Evolutionary conservation across 2,888 invertebrate genomes (phyloP), one percentile per base, ranked within the genome.

Genomic region (Gastrophysa polygoni): DNA sequence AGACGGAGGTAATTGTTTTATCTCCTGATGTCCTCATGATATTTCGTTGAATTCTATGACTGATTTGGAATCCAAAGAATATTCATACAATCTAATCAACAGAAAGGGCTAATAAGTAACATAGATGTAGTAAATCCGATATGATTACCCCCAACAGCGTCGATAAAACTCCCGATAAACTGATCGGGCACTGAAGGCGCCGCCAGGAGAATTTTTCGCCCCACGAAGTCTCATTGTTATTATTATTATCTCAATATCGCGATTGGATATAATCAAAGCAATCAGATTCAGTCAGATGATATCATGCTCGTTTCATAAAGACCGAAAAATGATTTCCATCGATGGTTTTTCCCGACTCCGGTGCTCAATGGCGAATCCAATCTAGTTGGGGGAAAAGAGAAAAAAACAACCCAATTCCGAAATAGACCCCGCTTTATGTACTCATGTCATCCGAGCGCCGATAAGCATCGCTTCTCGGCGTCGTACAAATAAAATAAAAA

Each of bases 401-500:
- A 49, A 60, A 48, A 54, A 59, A 59, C 20, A 43, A 55, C 24
- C 32, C 55, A 49, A 60, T 60, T 38, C n/a, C 49, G 14, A 57
- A 49, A 64, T 51, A 54, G 60, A 57, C 44, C 48, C 29, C 38
- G 28, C 50, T 56, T 52, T 48, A 60, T 54, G 51, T 57, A 49
- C 55, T 59, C 60, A 44, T 60, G 55, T 60, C 60, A 47, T 55
- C 34, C 57, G 29, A 38, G 64, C 58, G 49, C 64, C 64, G 68
- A 71, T 71, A 69, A 68, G 67, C 63, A 70, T 68, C 70, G 59
- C 67, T 65, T 66, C 64, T 56, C 58, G 54, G 57, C 62, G 61
- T 47, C 62, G 63, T 59, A 63, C 58, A 63, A 67, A 67, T 67
- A 69, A 72, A 72, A 70, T 70, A 72, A 72, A 72, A 70, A 68